Base-by-base conservation (phyloP, 2,113 vertebrate species). In the Apteryx mantelli region DNA sequence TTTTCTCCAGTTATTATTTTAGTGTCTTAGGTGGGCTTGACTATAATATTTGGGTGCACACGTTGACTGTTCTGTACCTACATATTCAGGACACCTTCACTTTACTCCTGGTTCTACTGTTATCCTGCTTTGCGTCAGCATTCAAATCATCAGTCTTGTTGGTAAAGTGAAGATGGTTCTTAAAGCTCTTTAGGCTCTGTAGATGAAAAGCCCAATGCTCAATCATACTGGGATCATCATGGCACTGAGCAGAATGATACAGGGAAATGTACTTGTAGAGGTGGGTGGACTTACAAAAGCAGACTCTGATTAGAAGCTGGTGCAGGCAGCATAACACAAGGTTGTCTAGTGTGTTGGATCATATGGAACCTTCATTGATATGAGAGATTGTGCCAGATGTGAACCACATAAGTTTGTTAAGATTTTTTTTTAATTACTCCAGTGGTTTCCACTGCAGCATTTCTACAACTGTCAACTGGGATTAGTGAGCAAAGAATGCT, bases 401-500 rank as follows among this genome's bases (percentile, higher is more conserved):
- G 55, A 90, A 68, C 20, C 4, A 46, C 71, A 30, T 40, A n/a
- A 16, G n/a, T 64, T 71, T 71, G 14, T 48, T 40, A n/a, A 70
- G 38, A 21, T 5, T 70, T 65, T 38, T 44, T 66, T 38, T 36
- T n/a, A n/a, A 19, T 52, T 28, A 3, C 11, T 93, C 68, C 34
- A 7, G 7, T 36, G 53, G 2, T 66, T 86, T 90, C 63, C 50
- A 48, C 16, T 80, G 17, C 6, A 91, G 30, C 5, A 3, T 85
- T 71, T 9, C 64, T 60, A 61, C 34, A 77, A 50, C 16, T 74
- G 38, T 30, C 61, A 63, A 8, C 25, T 38, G n/a, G 32, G 50
- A 86, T 95, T 86, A 80, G 71, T 71, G 46, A 93, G 55, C 65
- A 50, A 82, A 66, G 73, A 93, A 60, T 61, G 32, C 21, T 96